phyloP scores from a whole-genome alignment of 2,888 invertebrate species.

The Philopedon plagiatum region DNA sequence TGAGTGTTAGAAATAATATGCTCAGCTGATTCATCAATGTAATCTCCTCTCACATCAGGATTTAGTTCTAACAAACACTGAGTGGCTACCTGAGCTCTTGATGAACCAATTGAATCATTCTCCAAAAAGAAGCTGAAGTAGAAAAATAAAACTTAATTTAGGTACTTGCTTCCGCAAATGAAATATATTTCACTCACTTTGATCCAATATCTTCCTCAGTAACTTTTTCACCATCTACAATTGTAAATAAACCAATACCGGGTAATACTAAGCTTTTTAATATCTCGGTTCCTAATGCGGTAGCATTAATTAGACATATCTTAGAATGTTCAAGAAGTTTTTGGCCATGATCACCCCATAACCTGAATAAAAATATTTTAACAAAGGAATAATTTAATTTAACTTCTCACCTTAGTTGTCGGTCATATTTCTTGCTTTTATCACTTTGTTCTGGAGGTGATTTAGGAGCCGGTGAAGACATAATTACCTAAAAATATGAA shows the following conservation, averaged over 20 bases:
- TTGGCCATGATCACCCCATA: slow-evolving; percentile 99
- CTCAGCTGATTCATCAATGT: slow-evolving; percentile 90
- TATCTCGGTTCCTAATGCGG: slow-evolving; percentile 93
- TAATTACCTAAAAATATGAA: slow-evolving; percentile 54
- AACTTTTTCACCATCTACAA: slow-evolving; percentile 90
- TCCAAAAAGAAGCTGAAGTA: slow-evolving; percentile 89
- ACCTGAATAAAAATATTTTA: slow-evolving; percentile 69
- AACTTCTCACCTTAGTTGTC: slow-evolving; percentile 72
- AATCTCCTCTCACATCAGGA: slow-evolving; percentile 93
- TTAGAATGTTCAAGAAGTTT: slow-evolving; percentile 88
- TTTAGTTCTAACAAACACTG: slow-evolving; percentile 91
- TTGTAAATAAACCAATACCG: slow-evolving; percentile 92
- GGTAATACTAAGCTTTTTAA: slow-evolving; percentile 96
- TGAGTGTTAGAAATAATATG: slow-evolving; percentile 88
- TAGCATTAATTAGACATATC: slow-evolving; percentile 95
- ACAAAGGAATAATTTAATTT: not conserved
- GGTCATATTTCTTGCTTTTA: slow-evolving; percentile 81
- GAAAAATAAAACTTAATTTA: not conserved
- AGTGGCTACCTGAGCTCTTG: slow-evolving; percentile 87
- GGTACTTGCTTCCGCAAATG: too few relatives aligned
- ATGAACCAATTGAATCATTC: slow-evolving; percentile 83
- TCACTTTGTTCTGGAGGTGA: slow-evolving; percentile 78
- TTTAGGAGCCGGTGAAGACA: slow-evolving; percentile 78
- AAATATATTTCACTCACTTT: slow-evolving; percentile 76
- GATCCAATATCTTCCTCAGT: slow-evolving; percentile 93